A percentile compares a stretch with the other conserved stretches of the same genome.
Evolutionary conservation across 2,888 invertebrate genomes (phyloP).

Genomic region (Parthenolecanium corni): DNA sequence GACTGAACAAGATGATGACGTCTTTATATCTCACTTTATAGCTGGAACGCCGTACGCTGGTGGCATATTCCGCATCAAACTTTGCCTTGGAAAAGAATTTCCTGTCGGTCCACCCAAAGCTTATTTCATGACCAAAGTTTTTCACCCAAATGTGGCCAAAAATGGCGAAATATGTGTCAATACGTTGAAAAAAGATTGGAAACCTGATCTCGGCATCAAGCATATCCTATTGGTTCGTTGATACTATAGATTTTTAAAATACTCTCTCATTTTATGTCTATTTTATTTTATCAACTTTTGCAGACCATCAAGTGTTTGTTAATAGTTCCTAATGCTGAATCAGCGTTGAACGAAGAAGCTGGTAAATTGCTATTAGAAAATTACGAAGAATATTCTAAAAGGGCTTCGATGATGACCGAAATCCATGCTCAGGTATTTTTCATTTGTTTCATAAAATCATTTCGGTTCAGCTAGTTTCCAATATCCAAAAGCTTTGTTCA

Average conservation of each 20-base stretch:
- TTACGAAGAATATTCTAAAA: slow-evolving; percentile 81
- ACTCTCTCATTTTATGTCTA: neutral
- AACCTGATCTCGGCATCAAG: slow-evolving; percentile 85
- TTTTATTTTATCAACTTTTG: neutral
- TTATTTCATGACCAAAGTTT: slow-evolving; percentile 86
- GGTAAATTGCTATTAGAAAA: slow-evolving; percentile 83
- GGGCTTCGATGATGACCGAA: slow-evolving; percentile 84
- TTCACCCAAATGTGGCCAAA: slow-evolving; percentile 86
- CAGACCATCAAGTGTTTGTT: slow-evolving; percentile 87
- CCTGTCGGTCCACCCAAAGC: slow-evolving; percentile 86
- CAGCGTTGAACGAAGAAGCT: slow-evolving; percentile 92
- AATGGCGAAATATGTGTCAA: slow-evolving; percentile 95
- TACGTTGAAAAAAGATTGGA: slow-evolving; percentile 93
- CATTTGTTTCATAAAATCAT: slow-evolving; percentile 16
- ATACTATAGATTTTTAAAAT: neutral
- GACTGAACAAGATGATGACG: neutral
- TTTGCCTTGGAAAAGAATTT: slow-evolving; percentile 83
- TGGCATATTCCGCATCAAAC: slow-evolving; percentile 78
- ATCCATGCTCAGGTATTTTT: slow-evolving; percentile 63
- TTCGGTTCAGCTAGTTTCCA: no score
- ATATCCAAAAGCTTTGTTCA: no score
- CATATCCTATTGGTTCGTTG: slow-evolving; percentile 71
- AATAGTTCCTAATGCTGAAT: slow-evolving; percentile 94
- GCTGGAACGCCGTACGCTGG: slow-evolving; percentile 86
- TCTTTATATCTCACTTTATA: slow-evolving; percentile 37